These are phyloP conservation scores for Theodoxus fluviatilis DNA, from an alignment of 2,888 invertebrate genomes.

Conservation along the genomic window DNA sequence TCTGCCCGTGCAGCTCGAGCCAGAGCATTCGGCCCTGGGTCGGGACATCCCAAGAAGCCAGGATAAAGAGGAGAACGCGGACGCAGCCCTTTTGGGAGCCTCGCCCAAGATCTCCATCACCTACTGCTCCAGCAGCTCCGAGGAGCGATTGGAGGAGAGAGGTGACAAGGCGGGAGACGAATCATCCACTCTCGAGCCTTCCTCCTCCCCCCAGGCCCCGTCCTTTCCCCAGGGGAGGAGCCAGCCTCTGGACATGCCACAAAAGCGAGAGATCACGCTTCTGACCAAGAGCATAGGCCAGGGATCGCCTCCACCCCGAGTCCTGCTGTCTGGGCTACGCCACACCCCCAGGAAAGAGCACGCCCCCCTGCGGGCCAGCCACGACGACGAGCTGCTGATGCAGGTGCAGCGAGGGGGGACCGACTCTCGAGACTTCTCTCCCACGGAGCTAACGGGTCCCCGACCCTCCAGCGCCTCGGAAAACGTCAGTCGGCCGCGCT, in stretches of 20 bases:
- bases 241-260: constrained; percentile 23
- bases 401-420: constrained; percentile 36
- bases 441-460: not conserved
- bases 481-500: too few species aligned
- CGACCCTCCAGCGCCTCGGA: not conserved
- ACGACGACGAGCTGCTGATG: constrained; percentile 41
- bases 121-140: constrained; percentile 27
- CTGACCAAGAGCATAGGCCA: constrained; percentile 32
- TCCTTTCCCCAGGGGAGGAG: not conserved
- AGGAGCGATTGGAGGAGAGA: constrained; percentile 34
- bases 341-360: constrained; percentile 27
- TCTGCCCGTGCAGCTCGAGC: too few species aligned
- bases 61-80: too few species aligned
- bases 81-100: constrained; percentile 22
- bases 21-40: constrained; percentile 23
- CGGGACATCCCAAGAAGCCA: constrained; percentile 27
- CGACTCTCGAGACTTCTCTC: constrained; percentile 16
- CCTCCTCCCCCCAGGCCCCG: not conserved
- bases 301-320: constrained; percentile 51
- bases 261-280: not conserved
- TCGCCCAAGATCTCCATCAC: constrained; percentile 31
- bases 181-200: not conserved
- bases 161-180: constrained; percentile 25
- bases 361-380: constrained; percentile 43
- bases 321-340: constrained; percentile 43